Evolutionary conservation across 2,113 vertebrate genomes (phyloP).

Genomic region (Paralichthys olivaceus): DNA sequence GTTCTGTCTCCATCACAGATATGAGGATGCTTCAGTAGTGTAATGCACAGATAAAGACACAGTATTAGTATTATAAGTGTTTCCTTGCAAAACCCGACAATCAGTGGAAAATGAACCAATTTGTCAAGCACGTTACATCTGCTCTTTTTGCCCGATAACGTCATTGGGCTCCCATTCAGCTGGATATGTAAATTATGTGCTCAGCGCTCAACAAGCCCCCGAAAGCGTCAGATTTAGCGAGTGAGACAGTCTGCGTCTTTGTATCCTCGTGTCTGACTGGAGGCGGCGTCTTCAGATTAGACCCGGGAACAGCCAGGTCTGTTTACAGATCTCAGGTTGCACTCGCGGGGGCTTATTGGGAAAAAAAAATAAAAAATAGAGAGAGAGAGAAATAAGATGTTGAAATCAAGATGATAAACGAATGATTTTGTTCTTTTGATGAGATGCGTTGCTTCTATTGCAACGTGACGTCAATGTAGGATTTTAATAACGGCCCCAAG

Average conservation of each 20-base stretch:
- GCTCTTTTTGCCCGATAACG: neutral
- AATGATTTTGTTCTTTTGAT: too few relatives aligned
- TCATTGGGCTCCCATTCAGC: slow-evolving; percentile 21
- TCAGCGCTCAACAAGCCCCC: slow-evolving; percentile 4
- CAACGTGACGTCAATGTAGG: too few relatives aligned
- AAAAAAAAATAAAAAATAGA: too few relatives aligned
- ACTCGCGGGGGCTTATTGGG: too few relatives aligned
- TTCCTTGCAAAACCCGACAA: neutral
- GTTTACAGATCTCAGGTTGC: too few relatives aligned
- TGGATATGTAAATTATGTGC: slow-evolving; percentile 36
- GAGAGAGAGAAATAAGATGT: too few relatives aligned
- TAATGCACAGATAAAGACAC: neutral
- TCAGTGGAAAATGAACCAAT: slow-evolving; percentile 1
- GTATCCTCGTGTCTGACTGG: neutral
- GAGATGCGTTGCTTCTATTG: too few relatives aligned
- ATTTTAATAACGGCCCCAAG: too few relatives aligned
- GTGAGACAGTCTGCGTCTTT: neutral
- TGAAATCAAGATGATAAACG: too few relatives aligned
- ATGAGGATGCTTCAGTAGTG: neutral
- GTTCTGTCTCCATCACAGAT: neutral
- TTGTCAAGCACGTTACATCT: slow-evolving; percentile 6
- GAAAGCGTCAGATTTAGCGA: too few relatives aligned
- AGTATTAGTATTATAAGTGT: neutral
- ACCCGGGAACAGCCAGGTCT: neutral
- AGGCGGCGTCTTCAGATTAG: neutral